Base-by-base conservation (phyloP, 2,797 vertebrate species). In the Pipistrellus kuhlii region DNA sequence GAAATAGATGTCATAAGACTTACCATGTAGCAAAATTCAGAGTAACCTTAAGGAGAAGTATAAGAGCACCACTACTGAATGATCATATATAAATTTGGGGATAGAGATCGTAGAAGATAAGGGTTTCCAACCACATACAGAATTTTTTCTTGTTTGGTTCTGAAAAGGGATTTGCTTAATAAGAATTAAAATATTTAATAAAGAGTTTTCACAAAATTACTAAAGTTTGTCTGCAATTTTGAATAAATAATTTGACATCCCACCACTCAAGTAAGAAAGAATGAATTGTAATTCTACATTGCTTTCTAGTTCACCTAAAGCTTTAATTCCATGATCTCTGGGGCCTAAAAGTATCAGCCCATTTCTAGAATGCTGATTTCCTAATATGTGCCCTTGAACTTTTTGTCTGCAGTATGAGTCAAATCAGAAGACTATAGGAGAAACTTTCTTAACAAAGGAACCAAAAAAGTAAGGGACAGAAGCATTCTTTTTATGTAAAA, bases 121-220 rank as follows among this genome's bases (percentile, higher is more conserved):
- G 6, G 14, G 13, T 71, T 55, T 64, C 21, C 48, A 55, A 48
- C 3, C n/a, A 73, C 12, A 27, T 38, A 27, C 9, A 59, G 8
- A 91, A 62, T 14, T 81, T 77, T 62, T 75, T 11, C 64, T 27
- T 85, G 44, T 55, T 78, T 44, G 59, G 59, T 62, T 13, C 59
- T 6, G 80, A 89, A 84, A 18, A 68, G 32, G 3, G 53, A 82
- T 41, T 71, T 80, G n/a, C 44, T 75, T 69, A 85, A 25, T 55
- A 53, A 77, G 46, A 72, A 85, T 46, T 93, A 90, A 64, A 25
- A 84, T 88, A 82, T 35, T 94, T 48, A 80, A 76, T 23, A n/a
- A 89, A 75, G 23, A 41, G 8, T 72, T 80, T 72, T 17, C 27
- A 44, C 13, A 85, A 92, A 95, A 68, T 85, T 35, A 38, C 57